Evolutionary conservation across 2,797 vertebrate species (phyloP).

Genomic region (Ptychobarbus kaznakovi): DNA sequence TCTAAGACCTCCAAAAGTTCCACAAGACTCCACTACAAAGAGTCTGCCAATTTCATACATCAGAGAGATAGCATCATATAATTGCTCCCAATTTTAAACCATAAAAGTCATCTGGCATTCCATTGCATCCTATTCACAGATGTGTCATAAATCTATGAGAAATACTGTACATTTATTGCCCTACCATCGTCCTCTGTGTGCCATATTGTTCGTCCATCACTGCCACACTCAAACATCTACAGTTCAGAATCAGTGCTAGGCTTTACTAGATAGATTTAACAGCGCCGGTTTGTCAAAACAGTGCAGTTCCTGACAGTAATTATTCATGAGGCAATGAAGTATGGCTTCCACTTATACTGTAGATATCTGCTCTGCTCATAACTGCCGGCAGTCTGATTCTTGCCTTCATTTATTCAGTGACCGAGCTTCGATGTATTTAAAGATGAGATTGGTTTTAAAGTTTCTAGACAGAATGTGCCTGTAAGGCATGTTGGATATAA

Average conservation of each 20-base stretch:
- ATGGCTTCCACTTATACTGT: slow-evolving; percentile 29
- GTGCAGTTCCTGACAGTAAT: slow-evolving; percentile 47
- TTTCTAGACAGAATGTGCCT: slow-evolving; percentile 24
- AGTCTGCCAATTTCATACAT: slow-evolving; percentile 47
- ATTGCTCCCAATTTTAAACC: slow-evolving; percentile 53
- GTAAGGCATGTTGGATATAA: slow-evolving; percentile 2
- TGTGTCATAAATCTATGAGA: slow-evolving; percentile 47
- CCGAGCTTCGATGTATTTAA: slow-evolving; percentile 20
- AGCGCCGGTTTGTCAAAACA: slow-evolving; percentile 48
- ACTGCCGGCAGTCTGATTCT: slow-evolving; percentile 14
- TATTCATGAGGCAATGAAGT: slow-evolving; percentile 60
- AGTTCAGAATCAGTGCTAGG: slow-evolving; percentile 10
- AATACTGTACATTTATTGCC: slow-evolving; percentile 33
- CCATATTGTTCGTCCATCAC: slow-evolving; percentile 47
- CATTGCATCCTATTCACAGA: slow-evolving; percentile 43
- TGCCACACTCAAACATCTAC: slow-evolving; percentile 26
- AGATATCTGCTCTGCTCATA: slow-evolving; percentile 20
- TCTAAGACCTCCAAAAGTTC: slow-evolving; percentile 19
- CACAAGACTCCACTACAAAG: slow-evolving; percentile 26
- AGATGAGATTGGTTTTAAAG: not conserved
- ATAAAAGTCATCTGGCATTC: slow-evolving; percentile 40
- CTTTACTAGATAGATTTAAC: slow-evolving; percentile 17
- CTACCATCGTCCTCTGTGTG: slow-evolving; percentile 35
- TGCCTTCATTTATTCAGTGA: slow-evolving; percentile 36
- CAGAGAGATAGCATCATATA: slow-evolving; percentile 48